Base-by-base conservation (phyloP, 2,888 invertebrate species). In the Reticulitermes lucifugus region DNA sequence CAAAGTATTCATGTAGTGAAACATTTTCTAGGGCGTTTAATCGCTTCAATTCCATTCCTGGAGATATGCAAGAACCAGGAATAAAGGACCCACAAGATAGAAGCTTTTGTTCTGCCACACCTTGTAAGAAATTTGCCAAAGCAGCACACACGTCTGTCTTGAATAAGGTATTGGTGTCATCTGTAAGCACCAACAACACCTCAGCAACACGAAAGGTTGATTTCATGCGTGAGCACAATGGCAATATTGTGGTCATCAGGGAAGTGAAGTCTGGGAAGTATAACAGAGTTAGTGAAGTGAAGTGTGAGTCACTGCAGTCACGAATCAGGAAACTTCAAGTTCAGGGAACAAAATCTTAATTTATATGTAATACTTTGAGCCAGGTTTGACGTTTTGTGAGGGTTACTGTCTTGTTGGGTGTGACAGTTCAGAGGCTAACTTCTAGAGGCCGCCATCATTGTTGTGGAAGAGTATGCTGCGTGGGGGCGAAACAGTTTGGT, bases 251-350 rank as follows among this genome's bases (percentile, higher is more conserved):
- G 46, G 91, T 92, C 55, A 92, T 92, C 29, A 89, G 92, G 55
- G 92, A 92, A 87, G 88, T 89, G 25, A 89, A 89, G 86, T 91
- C 91, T 0, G 91, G 91, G 5, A 89, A 90, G 60, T 92, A 91
- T 88, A 90, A 91, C 60, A 89, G 91, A 83, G 91, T 91, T 88
- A 91, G 91, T 88, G 92, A 92, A 87, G 91, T 92, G 73, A 92
- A 92, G 86, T 92, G 92, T 88, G 92, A 92, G 86, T 91, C 92
- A 43, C 91, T 92, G 5, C 91, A 92, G 88, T 91, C 92, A 55
- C 89, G 92, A 79, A 92, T 92, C 86, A 90, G 91, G 77, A 90
- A 91, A 86, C 90, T 92, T 83, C 91, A 92, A 87, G 89, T 91
- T 4, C 91, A 91, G 35, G 84, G 65, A 60, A 82, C 73, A 70